These are phyloP conservation scores for Coleophora flavipennella DNA, from an alignment of 2,888 invertebrate genomes.

Conservation along the genomic window DNA sequence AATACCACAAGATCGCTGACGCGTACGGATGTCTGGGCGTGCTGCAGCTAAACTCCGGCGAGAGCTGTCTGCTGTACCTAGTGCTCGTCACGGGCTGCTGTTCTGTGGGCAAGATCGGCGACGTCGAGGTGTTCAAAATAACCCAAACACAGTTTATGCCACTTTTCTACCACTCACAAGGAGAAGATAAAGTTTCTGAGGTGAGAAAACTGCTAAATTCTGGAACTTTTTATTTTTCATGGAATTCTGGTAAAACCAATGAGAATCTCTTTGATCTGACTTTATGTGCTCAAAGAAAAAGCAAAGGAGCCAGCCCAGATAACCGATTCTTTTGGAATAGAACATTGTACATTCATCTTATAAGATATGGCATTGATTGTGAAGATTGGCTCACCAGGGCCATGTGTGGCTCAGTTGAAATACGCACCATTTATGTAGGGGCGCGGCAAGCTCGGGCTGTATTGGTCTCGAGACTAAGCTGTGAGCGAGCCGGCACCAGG, in stretches of 20 bases:
- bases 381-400: slow-evolving; percentile 93
- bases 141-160: slow-evolving; percentile 94
- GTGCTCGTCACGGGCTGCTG: slow-evolving; percentile 96
- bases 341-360: slow-evolving; percentile 93
- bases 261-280: slow-evolving; percentile 88
- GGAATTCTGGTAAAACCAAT: slow-evolving; percentile 71
- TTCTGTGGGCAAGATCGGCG: slow-evolving; percentile 95
- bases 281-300: slow-evolving; percentile 91
- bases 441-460: slow-evolving; percentile 94
- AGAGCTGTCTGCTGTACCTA: slow-evolving; percentile 87
- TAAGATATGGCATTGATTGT: slow-evolving; percentile 92
- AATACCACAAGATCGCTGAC: slow-evolving; percentile 92
- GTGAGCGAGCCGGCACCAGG: slow-evolving; percentile 97
- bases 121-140: slow-evolving; percentile 95
- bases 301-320: slow-evolving; percentile 86
- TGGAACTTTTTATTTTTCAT: slow-evolving; percentile 99
- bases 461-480: slow-evolving; percentile 96
- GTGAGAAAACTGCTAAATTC: slow-evolving; percentile 93
- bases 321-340: slow-evolving; percentile 99
- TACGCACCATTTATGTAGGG: slow-evolving; percentile 98
- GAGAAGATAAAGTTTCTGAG: slow-evolving; percentile 75
- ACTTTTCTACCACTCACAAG: slow-evolving; percentile 79
- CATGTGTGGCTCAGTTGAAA: slow-evolving; percentile 98
- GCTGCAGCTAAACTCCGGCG: slow-evolving; percentile 88
- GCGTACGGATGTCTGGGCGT: slow-evolving; percentile 98